phyloP scores from a whole-genome alignment of 1,140 invertebrate species.

The Sipha flava region DNA sequence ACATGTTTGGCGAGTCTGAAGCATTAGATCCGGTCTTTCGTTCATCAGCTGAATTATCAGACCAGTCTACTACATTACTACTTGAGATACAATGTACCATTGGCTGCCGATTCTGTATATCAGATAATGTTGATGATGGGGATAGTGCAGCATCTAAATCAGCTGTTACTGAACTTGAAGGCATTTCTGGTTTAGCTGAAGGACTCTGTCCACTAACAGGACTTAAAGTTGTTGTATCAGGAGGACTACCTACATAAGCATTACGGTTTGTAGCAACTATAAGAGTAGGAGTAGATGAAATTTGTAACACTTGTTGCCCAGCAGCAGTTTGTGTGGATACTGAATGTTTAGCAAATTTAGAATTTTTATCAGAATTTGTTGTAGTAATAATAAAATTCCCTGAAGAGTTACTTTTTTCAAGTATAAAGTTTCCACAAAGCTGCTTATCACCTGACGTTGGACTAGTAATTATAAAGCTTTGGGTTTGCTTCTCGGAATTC shows the following conservation, averaged over 20 bases:
- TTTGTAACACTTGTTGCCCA: conserved; percentile 43
- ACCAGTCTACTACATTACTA: conserved; percentile 46
- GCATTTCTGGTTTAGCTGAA: conserved; percentile 45
- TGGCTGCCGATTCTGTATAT: conserved; percentile 35
- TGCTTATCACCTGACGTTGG: conserved; percentile 35
- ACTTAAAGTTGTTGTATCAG: conserved; percentile 72
- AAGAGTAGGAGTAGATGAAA: conserved; percentile 40
- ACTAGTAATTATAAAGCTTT: conserved; percentile 38
- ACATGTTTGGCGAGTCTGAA: conserved; percentile 24
- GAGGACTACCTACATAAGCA: conserved; percentile 51
- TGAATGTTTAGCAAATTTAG: conserved; percentile 48
- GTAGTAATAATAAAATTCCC: conserved; percentile 35
- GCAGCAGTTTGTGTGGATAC: conserved; percentile 63
- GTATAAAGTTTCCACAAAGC: conserved; percentile 35
- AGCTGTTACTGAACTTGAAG: conserved; percentile 41
- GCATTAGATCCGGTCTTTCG: not conserved
- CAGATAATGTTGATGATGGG: conserved; percentile 37
- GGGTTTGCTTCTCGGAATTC: conserved; percentile 33
- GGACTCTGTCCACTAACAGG: conserved; percentile 47
- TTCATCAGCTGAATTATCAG: conserved; percentile 30
- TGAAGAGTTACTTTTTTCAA: conserved; percentile 33
- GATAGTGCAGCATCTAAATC: conserved; percentile 36
- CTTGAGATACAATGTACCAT: conserved; percentile 80
- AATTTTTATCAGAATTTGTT: conserved; percentile 13
- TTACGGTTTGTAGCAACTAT: conserved; percentile 50